Conservation (phyloP, 1,140 invertebrate genomes). For the Sycophaga agraensis region DNA sequence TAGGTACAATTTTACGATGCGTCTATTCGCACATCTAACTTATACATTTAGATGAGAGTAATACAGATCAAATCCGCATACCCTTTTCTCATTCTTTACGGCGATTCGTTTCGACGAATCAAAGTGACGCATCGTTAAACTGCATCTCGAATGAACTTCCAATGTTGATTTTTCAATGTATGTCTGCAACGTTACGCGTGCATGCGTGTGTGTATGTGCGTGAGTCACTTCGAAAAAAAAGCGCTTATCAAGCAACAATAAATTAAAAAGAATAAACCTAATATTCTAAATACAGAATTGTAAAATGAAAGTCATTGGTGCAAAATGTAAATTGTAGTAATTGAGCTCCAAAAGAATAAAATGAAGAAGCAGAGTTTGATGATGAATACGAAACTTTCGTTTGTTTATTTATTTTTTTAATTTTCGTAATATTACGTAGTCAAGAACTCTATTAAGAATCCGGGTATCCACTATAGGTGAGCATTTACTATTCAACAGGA, state of each 20-base stretch:
- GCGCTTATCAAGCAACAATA: constrained; percentile 8
- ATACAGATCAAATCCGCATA: no score
- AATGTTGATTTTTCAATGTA: constrained; percentile 10
- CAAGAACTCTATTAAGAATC: no score
- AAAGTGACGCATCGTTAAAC: no score
- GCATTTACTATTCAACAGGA: no score
- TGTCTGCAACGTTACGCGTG: background rate
- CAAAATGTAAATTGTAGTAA: background rate
- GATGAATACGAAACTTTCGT: background rate
- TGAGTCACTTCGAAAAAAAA: constrained; percentile 8
- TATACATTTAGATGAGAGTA: no score
- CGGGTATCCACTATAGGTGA: no score
- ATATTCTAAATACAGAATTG: constrained; percentile 12
- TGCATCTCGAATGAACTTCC: constrained; percentile 10
- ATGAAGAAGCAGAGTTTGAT: background rate
- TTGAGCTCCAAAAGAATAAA: background rate
- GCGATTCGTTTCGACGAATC: no score
- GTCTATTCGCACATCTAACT: no score
- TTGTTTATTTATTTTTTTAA: constrained; percentile 9
- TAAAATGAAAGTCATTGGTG: constrained; percentile 7
- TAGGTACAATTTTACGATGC: no score
- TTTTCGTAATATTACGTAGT: no score
- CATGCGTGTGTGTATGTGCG: background rate
- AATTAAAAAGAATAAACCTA: background rate
- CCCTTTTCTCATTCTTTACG: no score